phyloP scores from a whole-genome alignment of 2,888 invertebrate genomes.

The Drosophila kanekoi region DNA sequence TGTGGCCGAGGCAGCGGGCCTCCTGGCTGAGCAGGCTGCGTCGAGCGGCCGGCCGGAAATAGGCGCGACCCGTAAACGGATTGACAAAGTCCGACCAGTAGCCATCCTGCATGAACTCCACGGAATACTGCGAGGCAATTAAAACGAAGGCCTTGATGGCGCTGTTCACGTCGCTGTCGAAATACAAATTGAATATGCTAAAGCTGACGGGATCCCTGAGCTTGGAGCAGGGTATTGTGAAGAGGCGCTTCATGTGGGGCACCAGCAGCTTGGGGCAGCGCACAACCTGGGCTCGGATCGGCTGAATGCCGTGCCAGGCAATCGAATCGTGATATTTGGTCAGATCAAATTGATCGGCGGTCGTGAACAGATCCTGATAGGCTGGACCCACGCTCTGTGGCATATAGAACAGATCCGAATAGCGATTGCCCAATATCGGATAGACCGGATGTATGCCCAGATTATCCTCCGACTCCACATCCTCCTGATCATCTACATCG shows the following conservation, averaged over 20 bases:
- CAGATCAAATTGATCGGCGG: slow-evolving; percentile 43
- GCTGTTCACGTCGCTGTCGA: slow-evolving; percentile 44
- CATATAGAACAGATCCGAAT: slow-evolving; percentile 58
- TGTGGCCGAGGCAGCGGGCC: slow-evolving; percentile 35
- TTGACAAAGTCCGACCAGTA: slow-evolving; percentile 71
- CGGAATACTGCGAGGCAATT: slow-evolving; percentile 42
- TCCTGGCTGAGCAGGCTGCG: background rate
- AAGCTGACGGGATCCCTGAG: slow-evolving; percentile 26
- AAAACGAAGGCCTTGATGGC: slow-evolving; percentile 57
- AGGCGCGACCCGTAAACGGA: slow-evolving; percentile 66
- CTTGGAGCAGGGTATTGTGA: slow-evolving; percentile 31
- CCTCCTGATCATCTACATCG: slow-evolving; percentile 45
- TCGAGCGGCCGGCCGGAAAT: slow-evolving; percentile 31
- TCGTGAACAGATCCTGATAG: slow-evolving; percentile 54
- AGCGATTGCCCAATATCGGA: slow-evolving; percentile 44
- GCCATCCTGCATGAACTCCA: slow-evolving; percentile 40
- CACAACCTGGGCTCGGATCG: slow-evolving; percentile 31
- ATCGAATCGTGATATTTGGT: slow-evolving; percentile 23
- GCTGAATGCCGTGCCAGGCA: slow-evolving; percentile 19
- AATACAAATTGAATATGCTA: slow-evolving; percentile 56
- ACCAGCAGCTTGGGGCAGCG: slow-evolving; percentile 57
- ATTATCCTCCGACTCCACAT: slow-evolving; percentile 25
- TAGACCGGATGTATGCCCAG: slow-evolving; percentile 8
- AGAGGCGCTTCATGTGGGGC: slow-evolving; percentile 31
- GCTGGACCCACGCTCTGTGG: slow-evolving; percentile 58